A percentile compares a stretch with the other conserved stretches of the same genome.
Conservation (phyloP, 2,888 invertebrate genomes). For the Eupithecia inturbata region DNA sequence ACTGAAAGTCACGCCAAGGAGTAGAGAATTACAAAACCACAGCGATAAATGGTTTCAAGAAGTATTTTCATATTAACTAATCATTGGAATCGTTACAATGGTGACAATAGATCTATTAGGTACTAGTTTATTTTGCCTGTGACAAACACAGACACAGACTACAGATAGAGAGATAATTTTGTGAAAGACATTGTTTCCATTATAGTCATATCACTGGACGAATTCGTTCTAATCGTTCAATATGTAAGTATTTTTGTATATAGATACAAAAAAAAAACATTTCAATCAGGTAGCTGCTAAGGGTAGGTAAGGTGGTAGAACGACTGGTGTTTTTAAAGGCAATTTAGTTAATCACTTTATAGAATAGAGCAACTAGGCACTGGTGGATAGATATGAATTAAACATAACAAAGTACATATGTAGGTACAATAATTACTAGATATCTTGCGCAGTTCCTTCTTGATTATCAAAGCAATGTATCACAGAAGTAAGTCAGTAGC, state of each 20-base stretch:
- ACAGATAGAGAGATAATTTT: not conserved
- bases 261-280: not conserved
- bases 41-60: constrained; percentile 7
- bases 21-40: constrained; percentile 2
- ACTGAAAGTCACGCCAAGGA: constrained; percentile 12
- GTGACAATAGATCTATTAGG: not conserved
- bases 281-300: not conserved
- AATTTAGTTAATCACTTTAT: not conserved
- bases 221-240: not conserved
- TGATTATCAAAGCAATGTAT: not conserved
- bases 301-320: not conserved
- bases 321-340: not conserved
- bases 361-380: not conserved
- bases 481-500: not conserved
- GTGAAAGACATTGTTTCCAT: not conserved
- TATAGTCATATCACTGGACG: not conserved
- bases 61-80: not conserved
- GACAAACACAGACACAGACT: too few relatives aligned
- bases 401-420: not conserved
- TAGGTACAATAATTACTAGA: not conserved
- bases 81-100: not conserved
- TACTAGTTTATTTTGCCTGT: not conserved
- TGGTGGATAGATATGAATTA: not conserved
- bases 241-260: too few relatives aligned
- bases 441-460: not conserved